These are phyloP conservation scores for Drosophila nigromelanica DNA, from an alignment of 1,140 invertebrate genomes.

Conservation along the genomic window DNA sequence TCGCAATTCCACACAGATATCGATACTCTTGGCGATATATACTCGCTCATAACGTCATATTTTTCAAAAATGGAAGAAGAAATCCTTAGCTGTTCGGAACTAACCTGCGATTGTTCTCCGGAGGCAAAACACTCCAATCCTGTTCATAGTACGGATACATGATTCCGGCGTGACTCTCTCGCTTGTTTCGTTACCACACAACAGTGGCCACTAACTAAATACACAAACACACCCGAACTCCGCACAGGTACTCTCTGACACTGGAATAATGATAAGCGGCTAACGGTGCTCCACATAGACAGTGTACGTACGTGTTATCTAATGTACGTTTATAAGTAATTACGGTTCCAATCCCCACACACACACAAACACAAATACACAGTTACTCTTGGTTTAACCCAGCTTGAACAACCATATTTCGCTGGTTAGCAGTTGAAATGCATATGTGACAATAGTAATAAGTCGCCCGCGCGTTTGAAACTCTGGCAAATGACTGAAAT, in stretches of 20 bases:
- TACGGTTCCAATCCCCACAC: conserved; percentile 40
- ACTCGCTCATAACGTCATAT: conserved; percentile 22
- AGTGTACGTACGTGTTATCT: conserved; percentile 62
- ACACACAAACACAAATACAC: conserved; percentile 17
- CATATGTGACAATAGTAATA: background rate
- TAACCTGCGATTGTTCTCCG: conserved; percentile 92
- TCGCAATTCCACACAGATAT: conserved; percentile 20
- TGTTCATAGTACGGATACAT: conserved; percentile 90
- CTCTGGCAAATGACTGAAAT: conserved; percentile 60
- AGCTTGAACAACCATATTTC: conserved; percentile 12
- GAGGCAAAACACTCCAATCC: conserved; percentile 92
- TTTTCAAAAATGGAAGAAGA: conserved; percentile 3
- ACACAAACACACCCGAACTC: conserved; percentile 45
- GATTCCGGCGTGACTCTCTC: conserved; percentile 15
- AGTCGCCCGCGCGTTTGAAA: conserved; percentile 44
- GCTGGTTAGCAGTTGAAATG: conserved; percentile 1
- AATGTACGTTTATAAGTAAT: conserved; percentile 74
- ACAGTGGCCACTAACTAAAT: conserved; percentile 41
- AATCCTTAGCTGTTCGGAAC: conserved; percentile 21
- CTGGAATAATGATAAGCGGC: conserved; percentile 65
- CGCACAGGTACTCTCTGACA: conserved; percentile 37
- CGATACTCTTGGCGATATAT: conserved; percentile 28
- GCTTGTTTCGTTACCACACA: conserved; percentile 8
- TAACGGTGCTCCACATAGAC: conserved; percentile 57
- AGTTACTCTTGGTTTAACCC: conserved; percentile 23